Conservation (phyloP, 2,797 vertebrate genomes). For the Oceanodroma leucorhoa region DNA sequence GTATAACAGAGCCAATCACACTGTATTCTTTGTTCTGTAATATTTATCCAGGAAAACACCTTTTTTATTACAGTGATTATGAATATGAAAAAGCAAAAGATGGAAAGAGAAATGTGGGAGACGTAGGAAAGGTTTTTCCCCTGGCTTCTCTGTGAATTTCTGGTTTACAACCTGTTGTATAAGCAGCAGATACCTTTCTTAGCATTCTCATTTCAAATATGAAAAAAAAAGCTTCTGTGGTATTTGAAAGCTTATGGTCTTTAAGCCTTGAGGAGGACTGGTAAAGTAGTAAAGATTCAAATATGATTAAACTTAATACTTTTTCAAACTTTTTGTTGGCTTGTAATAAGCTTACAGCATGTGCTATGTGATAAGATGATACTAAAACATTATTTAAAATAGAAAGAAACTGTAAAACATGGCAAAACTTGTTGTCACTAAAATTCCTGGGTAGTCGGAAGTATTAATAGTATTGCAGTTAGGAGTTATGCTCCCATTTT, state of each 20-base stretch:
- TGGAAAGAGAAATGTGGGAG: background rate
- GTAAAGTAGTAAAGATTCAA: slow-evolving; percentile 60
- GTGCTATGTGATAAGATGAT: slow-evolving; percentile 37
- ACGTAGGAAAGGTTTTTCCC: background rate
- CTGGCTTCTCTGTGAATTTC: background rate
- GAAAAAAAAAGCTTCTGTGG: background rate
- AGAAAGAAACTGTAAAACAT: background rate
- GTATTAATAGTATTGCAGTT: background rate
- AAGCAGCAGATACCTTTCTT: slow-evolving; percentile 7
- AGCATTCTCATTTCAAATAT: slow-evolving; percentile 29
- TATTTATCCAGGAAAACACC: background rate
- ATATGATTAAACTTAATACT: slow-evolving; percentile 50
- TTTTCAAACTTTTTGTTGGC: slow-evolving; percentile 51
- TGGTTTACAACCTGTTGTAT: slow-evolving; percentile 24
- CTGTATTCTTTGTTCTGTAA: background rate
- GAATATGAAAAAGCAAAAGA: background rate
- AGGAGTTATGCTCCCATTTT: background rate
- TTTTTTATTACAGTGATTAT: background rate
- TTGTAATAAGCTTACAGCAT: slow-evolving; percentile 47
- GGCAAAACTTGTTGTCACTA: slow-evolving; percentile 26
- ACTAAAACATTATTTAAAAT: slow-evolving; percentile 10
- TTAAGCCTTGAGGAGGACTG: slow-evolving; percentile 40
- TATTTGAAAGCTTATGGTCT: slow-evolving; percentile 53
- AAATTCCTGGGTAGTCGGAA: background rate
- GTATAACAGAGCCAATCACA: background rate